Evolutionary conservation across 2,113 vertebrate species (phyloP), one percentile per base, ranked within the genome.

Genomic region (Indicator indicator): DNA sequence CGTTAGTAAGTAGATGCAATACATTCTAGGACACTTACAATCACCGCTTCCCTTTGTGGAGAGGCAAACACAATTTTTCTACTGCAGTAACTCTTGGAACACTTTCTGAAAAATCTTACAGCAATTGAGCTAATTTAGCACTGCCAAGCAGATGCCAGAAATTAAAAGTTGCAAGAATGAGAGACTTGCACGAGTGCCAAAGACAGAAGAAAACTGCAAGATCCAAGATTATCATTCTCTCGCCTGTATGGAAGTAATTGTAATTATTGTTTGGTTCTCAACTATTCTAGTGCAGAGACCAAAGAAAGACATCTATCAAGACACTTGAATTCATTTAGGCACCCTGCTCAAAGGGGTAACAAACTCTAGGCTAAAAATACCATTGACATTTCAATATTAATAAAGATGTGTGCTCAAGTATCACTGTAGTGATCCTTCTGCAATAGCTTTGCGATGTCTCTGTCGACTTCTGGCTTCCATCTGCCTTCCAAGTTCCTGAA

Each of bases 131-230:
- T 95, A 94, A 96, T 95, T 95, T 95, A 88, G 54, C 68, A 89
- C 88, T 82, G 73, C 89, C 83, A 95, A 76, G 83, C 93, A 96
- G 93, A 95, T 95, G 89, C 91, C 91, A 96, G 88, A 91, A 96
- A 95, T 97, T 91, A 96, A 96, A 96, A 96, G 80, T 93, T 91
- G 88, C 83, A 86, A 92, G 93, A 96, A 84, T 89, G 92, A 95
- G 89, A 96, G 86, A 92, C 91, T 96, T 52, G 24, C n/a, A 18
- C 44, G 84, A 94, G 64, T 87, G 82, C 84, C 84, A 55, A 91
- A 96, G 95, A 92, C 90, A 95, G 88, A 90, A 91, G 89, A 95
- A 96, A 94, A 96, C 82, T 95, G 88, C 88, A 94, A 93, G 90
- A 95, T 81, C 71, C 73, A 56, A 95, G 91, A 95, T 94, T 94